Conservation (phyloP, 2,113 vertebrate species). For the Phaethon lepturus region DNA sequence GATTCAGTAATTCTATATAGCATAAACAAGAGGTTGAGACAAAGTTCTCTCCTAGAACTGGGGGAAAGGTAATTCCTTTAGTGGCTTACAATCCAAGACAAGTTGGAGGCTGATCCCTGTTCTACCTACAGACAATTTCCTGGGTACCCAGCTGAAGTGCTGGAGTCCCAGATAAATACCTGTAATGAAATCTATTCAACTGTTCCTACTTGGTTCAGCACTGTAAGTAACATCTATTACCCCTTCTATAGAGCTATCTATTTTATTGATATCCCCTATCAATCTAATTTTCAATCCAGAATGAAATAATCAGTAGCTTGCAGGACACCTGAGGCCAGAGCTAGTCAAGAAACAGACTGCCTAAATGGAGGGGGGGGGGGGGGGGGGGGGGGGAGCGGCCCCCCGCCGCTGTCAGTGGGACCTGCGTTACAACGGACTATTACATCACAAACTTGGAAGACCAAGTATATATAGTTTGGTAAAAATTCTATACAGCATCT, state of each 20-base stretch:
- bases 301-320: background rate
- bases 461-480: background rate
- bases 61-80: background rate
- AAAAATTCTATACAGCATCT: background rate
- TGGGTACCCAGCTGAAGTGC: background rate
- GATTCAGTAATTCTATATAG: background rate
- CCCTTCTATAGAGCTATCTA: background rate
- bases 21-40: background rate
- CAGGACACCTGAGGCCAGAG: background rate
- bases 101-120: background rate
- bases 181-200: background rate
- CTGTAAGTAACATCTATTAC: background rate
- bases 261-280: background rate
- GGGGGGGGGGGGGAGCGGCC: no score
- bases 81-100: background rate
- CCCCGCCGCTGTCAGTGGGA: no score
- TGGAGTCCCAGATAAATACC: background rate
- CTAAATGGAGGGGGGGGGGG: no score
- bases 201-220: background rate
- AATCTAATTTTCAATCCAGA: background rate
- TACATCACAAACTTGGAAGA: background rate
- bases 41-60: background rate
- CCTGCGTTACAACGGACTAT: no score
- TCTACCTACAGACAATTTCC: background rate
- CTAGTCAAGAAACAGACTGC: background rate